Evolutionary conservation across 1,140 invertebrate species (phyloP).

Genomic region (Cryptotermes secundus): DNA sequence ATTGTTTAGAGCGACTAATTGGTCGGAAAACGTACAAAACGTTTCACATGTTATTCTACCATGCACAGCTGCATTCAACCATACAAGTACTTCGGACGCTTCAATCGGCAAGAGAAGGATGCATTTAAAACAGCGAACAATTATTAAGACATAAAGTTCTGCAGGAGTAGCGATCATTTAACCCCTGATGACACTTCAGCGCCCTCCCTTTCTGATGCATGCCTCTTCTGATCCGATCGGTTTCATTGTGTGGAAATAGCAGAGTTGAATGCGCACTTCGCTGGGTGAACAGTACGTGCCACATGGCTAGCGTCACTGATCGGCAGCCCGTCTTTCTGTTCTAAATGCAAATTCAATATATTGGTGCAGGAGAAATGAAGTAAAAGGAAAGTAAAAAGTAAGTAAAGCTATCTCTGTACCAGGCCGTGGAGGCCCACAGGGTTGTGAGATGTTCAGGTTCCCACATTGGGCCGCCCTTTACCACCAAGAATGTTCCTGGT

Average conservation of each 20-base stretch:
- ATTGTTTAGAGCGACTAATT: no score
- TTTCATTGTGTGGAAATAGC: slow-evolving; percentile 1
- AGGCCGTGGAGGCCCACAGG: no score
- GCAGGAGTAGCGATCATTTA: not conserved
- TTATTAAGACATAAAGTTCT: not conserved
- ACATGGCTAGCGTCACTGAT: no score
- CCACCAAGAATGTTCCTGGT: no score
- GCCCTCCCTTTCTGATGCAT: not conserved
- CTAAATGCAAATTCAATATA: not conserved
- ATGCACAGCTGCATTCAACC: no score
- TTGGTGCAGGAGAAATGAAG: no score
- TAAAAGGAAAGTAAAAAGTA: no score
- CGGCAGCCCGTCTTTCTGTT: not conserved
- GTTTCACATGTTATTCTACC: no score
- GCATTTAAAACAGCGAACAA: not conserved
- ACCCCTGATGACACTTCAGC: not conserved
- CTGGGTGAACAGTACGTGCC: not conserved
- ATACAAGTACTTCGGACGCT: not conserved
- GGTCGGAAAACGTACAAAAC: no score
- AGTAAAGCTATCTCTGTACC: no score
- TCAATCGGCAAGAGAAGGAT: not conserved
- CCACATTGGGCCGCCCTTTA: no score
- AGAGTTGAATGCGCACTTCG: not conserved
- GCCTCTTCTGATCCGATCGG: not conserved
- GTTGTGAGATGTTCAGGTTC: no score